A percentile compares a stretch with the other conserved stretches of the same genome.
Conservation (phyloP, 2,888 invertebrate genomes). For the Eueremaeus valkanovi region DNA sequence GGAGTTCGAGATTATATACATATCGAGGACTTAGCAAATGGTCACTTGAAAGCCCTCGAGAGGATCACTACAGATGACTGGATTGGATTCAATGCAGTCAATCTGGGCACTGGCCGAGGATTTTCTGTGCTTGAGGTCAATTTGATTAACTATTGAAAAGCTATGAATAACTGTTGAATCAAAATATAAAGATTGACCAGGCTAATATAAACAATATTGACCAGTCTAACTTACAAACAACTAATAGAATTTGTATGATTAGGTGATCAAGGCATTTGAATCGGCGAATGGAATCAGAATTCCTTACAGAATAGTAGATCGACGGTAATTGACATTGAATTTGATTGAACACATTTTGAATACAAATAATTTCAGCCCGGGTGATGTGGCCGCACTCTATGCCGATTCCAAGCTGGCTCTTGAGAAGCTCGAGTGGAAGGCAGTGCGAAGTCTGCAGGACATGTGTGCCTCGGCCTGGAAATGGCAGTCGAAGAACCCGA, state of each 20-base stretch:
- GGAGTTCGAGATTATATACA: constrained; percentile 81
- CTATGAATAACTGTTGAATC: no score
- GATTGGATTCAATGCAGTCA: constrained; percentile 63
- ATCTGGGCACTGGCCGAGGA: constrained; percentile 74
- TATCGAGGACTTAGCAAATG: constrained; percentile 78
- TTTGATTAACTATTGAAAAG: neutral
- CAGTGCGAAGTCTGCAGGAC: constrained; percentile 67
- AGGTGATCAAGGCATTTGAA: constrained; percentile 67
- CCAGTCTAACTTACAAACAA: no score
- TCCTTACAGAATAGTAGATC: constrained; percentile 65
- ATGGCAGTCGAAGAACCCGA: constrained; percentile 78
- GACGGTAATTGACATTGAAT: no score
- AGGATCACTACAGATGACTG: constrained; percentile 58
- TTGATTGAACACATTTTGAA: no score
- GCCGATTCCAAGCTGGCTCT: constrained; percentile 74
- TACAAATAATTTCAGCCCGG: no score
- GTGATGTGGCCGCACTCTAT: constrained; percentile 79
- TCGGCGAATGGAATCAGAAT: constrained; percentile 68
- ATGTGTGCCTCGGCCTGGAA: constrained; percentile 89
- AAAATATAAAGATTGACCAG: no score
- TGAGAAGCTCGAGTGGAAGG: constrained; percentile 75
- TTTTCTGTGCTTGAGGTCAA: constrained; percentile 74
- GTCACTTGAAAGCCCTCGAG: constrained; percentile 77
- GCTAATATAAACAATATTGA: no score
- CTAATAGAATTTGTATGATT: no score